Percentiles rank a stretch among this genome's conserved stretches.
phyloP scores from a whole-genome alignment of 2,797 vertebrate species.

The Pelobates cultripes region DNA sequence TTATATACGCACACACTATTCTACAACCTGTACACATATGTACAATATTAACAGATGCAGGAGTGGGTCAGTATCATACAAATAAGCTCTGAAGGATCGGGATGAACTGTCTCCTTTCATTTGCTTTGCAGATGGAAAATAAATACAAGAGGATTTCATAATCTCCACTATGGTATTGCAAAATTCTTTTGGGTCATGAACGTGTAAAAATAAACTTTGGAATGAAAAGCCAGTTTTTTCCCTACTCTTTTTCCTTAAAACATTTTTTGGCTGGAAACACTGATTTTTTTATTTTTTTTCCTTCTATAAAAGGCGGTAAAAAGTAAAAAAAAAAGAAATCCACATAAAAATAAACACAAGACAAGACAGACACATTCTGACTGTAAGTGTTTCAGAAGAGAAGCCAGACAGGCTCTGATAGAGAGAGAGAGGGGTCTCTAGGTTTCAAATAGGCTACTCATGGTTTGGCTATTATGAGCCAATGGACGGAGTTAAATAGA shows the following conservation, averaged over 20 bases:
- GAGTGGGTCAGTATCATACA: too few relatives aligned
- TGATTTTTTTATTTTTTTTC: conserved; percentile 7
- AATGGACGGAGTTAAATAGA: background rate
- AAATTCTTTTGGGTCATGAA: conserved; percentile 28
- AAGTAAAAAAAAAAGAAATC: background rate
- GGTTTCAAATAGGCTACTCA: background rate
- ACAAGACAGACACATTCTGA: conserved; percentile 3
- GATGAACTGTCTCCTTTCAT: background rate
- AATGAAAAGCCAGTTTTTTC: background rate
- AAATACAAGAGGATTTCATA: conserved; percentile 14
- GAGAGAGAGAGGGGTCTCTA: background rate
- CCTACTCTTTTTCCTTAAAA: conserved; percentile 15
- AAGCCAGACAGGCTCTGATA: background rate
- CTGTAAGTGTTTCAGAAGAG: background rate
- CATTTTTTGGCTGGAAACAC: conserved; percentile 34
- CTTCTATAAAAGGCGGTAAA: too few relatives aligned
- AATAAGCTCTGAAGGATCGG: too few relatives aligned
- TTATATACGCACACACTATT: too few relatives aligned
- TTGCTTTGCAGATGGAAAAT: background rate
- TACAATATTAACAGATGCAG: too few relatives aligned
- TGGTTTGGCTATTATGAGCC: background rate
- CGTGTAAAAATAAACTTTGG: conserved; percentile 48
- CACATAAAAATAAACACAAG: background rate
- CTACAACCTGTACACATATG: too few relatives aligned
- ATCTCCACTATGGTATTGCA: conserved; percentile 8